A percentile compares a stretch with the other conserved stretches of the same genome.
These are phyloP conservation scores for Trichoplusia ni DNA, from an alignment of 1,140 invertebrate genomes.

Conservation along the genomic window DNA sequence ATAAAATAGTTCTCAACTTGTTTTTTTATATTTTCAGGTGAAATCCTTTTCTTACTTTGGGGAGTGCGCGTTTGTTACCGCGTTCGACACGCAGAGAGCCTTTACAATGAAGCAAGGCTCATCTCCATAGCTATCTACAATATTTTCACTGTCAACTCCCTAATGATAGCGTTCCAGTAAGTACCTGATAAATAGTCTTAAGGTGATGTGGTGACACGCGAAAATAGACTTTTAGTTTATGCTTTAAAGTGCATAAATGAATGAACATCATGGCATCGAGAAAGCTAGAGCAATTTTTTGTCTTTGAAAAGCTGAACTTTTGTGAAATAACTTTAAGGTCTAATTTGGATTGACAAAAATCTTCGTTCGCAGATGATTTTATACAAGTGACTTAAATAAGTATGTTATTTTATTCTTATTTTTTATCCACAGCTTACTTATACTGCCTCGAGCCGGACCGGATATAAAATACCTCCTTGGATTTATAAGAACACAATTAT, in stretches of 20 bases:
- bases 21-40: slow-evolving; percentile 82
- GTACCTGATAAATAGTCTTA: slow-evolving; percentile 72
- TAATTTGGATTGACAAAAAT: too few species aligned
- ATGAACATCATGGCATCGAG: too few species aligned
- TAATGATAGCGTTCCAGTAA: slow-evolving; percentile 96
- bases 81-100: slow-evolving; percentile 93
- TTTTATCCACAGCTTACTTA: slow-evolving; percentile 86
- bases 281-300: too few species aligned
- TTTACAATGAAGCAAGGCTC: slow-evolving; percentile 95
- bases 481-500: slow-evolving; percentile 92
- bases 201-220: neutral
- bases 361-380: too few species aligned
- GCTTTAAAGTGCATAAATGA: too few species aligned
- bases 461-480: slow-evolving; percentile 94
- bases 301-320: neutral
- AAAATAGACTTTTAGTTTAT: too few species aligned
- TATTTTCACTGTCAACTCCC: slow-evolving; percentile 94
- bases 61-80: slow-evolving; percentile 95
- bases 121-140: slow-evolving; percentile 97
- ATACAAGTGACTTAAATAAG: too few species aligned
- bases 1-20: too few species aligned
- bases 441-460: slow-evolving; percentile 92
- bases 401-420: too few species aligned
- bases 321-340: neutral
- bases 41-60: slow-evolving; percentile 94